Base-by-base conservation (phyloP, 2,113 vertebrate genomes). In the Tupaia chinensis region DNA sequence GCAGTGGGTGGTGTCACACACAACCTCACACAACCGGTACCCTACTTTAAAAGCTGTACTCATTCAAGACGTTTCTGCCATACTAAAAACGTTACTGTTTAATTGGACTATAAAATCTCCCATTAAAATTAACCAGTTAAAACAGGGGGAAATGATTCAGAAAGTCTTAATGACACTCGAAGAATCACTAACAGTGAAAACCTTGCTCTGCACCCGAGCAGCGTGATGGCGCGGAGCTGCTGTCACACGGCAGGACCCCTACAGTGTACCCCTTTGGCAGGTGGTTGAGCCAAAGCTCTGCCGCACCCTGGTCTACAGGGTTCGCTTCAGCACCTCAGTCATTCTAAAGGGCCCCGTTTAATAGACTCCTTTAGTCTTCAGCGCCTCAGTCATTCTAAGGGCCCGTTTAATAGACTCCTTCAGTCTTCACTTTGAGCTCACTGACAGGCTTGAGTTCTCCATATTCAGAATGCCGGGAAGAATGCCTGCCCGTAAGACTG, bases 41-140 rank as follows among this genome's bases (percentile, higher is more conserved):
- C 66, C 63, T 44, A 44, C 70, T 93, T 81, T 95, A 93, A 95
- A 66, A 65, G 60, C 44, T 95, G 34, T 16, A 13, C 63, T 85
- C 92, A 91, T 73, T 95, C 92, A 74, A 86, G 90, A 85, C 34
- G 61, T 94, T 91, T 94, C 93, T 95, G 97, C 90, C 92, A 87
- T 74, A 80, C 81, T 89, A 91, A 10, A 72, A 73, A 8, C 74
- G 34, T 88, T 96, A 79, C 29, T 96, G 87, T 97, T 98, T 96
- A 97, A 97, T 94, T 90, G 1, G 93, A 97, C 22, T 7, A 0
- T 89, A 85, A 95, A 96, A 93, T 82, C 68, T 53, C 77, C 94
- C 91, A 85, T 86, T 97, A 92, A 94, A 90, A 95, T 92, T 68
- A 93, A 89, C 90, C 97, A 92, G 84, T 96, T 87, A 97, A 92